Evolutionary conservation across 2,797 vertebrate species (phyloP).

Genomic region (Euthynnus affinis): DNA sequence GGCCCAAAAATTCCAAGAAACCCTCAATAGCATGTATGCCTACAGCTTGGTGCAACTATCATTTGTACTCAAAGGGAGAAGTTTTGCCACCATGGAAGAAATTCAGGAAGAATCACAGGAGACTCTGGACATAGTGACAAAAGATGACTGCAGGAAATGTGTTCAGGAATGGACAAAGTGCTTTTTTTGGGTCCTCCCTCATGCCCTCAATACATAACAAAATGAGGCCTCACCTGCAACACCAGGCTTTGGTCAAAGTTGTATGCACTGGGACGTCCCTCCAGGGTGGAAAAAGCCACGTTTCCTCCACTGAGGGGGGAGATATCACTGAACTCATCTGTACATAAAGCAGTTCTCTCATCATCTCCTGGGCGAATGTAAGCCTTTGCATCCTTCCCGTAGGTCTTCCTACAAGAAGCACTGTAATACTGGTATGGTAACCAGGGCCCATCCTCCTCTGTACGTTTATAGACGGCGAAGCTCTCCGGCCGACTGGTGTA

Average conservation of each 20-base stretch:
- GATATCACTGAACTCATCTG: constrained; percentile 96
- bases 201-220: background rate
- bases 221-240: constrained; percentile 87
- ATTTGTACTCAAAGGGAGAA: too few species aligned
- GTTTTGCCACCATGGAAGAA: too few species aligned
- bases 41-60: too few species aligned
- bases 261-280: constrained; percentile 95
- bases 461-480: constrained; percentile 95
- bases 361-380: constrained; percentile 89
- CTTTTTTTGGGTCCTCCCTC: background rate
- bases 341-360: constrained; percentile 91
- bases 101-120: too few species aligned
- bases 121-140: too few species aligned
- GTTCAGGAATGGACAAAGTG: too few species aligned
- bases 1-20: too few species aligned
- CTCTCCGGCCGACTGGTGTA: constrained; percentile 96
- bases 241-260: constrained; percentile 91
- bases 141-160: too few species aligned
- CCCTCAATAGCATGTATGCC: too few species aligned
- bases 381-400: constrained; percentile 78
- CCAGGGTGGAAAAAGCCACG: constrained; percentile 96
- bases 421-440: constrained; percentile 96
- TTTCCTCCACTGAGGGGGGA: constrained; percentile 95
- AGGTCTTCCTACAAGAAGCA: constrained; percentile 90
- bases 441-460: constrained; percentile 84